Percentiles rank a stretch among this genome's conserved stretches.
These are phyloP conservation scores for Dexiosoma caninum DNA, from an alignment of 2,888 invertebrate species.

Conservation along the genomic window DNA sequence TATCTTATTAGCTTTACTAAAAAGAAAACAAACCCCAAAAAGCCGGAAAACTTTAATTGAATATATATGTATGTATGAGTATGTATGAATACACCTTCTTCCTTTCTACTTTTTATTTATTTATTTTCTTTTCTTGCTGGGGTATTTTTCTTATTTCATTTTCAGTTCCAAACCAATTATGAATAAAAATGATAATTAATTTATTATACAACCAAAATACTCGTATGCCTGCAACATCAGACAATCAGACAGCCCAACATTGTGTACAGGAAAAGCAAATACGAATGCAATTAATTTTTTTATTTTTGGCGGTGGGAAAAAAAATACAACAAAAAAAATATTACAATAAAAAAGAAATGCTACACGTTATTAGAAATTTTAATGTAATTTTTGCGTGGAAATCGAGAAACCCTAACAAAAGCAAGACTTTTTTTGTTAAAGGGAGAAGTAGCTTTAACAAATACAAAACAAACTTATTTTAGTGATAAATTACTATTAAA, in stretches of 20 bases:
- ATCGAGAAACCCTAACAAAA: conserved; percentile 47
- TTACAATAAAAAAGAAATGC: conserved; percentile 41
- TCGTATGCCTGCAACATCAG: conserved; percentile 20
- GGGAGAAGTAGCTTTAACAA: conserved; percentile 19
- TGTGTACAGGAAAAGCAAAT: conserved; percentile 59
- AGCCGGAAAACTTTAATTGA: conserved; percentile 48
- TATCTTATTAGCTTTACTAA: conserved; percentile 14
- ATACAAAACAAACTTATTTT: conserved; percentile 12
- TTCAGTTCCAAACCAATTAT: conserved; percentile 50
- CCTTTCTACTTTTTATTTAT: conserved; percentile 4
- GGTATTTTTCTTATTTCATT: neutral
- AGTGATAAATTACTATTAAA: conserved; percentile 39
- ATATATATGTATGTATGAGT: no score
- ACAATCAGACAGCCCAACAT: conserved; percentile 5
- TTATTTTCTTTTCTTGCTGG: conserved; percentile 3
- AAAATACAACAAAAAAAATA: neutral
- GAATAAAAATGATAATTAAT: conserved; percentile 60
- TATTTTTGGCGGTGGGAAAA: conserved; percentile 35
- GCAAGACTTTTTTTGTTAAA: conserved; percentile 41
- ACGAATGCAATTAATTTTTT: conserved; percentile 52
- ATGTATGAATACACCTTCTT: no score
- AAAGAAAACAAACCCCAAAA: neutral
- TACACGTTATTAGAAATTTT: conserved; percentile 44
- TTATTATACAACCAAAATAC: conserved; percentile 64
- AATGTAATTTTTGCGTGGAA: conserved; percentile 63